phyloP scores from a whole-genome alignment of 1,140 invertebrate species.

The Calycopis cecrops region DNA sequence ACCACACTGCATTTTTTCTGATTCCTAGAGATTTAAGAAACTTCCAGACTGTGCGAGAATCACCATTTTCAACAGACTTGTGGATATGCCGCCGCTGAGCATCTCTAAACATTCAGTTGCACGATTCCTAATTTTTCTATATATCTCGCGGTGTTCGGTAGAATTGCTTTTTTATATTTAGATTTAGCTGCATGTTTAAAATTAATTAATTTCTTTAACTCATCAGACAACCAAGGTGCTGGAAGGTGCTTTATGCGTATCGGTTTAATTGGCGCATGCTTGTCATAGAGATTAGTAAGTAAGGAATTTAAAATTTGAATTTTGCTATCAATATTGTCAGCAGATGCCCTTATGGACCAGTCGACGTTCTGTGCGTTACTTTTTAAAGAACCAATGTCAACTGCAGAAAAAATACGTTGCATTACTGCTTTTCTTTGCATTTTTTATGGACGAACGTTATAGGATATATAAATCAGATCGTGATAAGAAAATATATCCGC shows the following conservation, averaged over 20 bases:
- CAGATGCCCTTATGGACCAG: too few relatives aligned
- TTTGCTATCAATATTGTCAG: constrained; percentile 1
- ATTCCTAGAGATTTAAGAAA: neutral
- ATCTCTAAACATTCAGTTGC: constrained; percentile 9
- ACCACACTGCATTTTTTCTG: too few relatives aligned
- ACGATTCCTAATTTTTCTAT: neutral
- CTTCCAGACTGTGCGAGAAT: constrained; percentile 2
- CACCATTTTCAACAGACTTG: constrained; percentile 5
- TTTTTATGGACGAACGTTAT: too few relatives aligned
- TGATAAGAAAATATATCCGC: too few relatives aligned
- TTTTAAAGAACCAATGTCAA: too few relatives aligned
- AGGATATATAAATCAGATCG: too few relatives aligned
- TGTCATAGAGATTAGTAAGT: neutral
- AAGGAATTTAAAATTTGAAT: neutral
- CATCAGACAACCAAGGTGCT: constrained; percentile 2
- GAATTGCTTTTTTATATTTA: neutral
- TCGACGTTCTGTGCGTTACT: too few relatives aligned
- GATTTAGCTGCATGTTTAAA: neutral
- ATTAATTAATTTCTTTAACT: neutral
- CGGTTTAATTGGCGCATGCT: constrained; percentile 6
- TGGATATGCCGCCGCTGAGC: neutral
- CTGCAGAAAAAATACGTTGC: too few relatives aligned
- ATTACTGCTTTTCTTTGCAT: too few relatives aligned
- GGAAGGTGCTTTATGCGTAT: constrained; percentile 3
- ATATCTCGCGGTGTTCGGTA: neutral